phyloP scores from a whole-genome alignment of 1,140 invertebrate species.

The Eupristina koningsbergeri region DNA sequence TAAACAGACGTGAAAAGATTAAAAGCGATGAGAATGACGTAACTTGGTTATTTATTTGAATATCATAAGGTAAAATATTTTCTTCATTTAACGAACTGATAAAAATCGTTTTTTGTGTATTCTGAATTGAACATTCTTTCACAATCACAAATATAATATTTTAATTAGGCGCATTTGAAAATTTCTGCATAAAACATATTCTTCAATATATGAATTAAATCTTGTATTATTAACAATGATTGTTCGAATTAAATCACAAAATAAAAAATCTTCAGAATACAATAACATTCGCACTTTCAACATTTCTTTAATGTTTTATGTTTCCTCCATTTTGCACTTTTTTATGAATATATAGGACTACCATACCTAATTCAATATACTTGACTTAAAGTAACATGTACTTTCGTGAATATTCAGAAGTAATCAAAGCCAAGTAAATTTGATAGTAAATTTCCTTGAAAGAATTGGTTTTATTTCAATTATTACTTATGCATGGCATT shows the following conservation, averaged over 20 bases:
- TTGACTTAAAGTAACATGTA: neutral
- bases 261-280: no score
- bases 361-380: neutral
- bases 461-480: neutral
- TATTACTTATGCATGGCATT: neutral
- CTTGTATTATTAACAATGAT: neutral
- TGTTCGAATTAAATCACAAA: no score
- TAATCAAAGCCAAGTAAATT: neutral
- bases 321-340: neutral
- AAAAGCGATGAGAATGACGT: neutral
- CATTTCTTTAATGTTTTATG: neutral
- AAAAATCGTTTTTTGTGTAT: neutral
- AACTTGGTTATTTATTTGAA: neutral
- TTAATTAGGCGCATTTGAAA: neutral
- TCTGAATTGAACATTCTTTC: neutral
- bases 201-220: neutral
- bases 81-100: neutral
- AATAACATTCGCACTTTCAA: neutral
- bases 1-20: neutral
- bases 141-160: neutral
- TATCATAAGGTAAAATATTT: neutral
- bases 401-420: conserved; percentile 1
- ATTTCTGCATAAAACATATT: neutral
- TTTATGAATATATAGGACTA: neutral
- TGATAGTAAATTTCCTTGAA: neutral